Percentiles rank a stretch among this genome's conserved stretches.
phyloP scores from a whole-genome alignment of 2,888 invertebrate species.

The Parnassius apollo region DNA sequence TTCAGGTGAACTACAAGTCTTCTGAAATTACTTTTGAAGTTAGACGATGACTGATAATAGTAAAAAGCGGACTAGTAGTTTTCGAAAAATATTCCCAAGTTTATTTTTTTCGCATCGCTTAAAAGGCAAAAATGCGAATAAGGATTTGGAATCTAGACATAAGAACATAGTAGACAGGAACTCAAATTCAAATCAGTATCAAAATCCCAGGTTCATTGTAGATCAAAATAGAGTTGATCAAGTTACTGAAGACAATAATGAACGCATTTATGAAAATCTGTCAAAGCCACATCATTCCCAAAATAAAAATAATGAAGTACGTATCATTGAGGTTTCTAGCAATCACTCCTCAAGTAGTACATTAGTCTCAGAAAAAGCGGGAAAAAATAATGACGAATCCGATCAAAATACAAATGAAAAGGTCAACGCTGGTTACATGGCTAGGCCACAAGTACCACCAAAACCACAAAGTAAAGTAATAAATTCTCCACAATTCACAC shows the following conservation, averaged over 20 bases:
- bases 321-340: conserved; percentile 42
- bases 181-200: conserved; percentile 57
- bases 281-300: conserved; percentile 39
- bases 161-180: conserved; percentile 34
- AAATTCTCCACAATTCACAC: conserved; percentile 33
- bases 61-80: conserved; percentile 64
- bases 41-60: conserved; percentile 43
- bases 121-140: conserved; percentile 54
- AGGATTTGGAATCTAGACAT: conserved; percentile 37
- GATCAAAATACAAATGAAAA: conserved; percentile 35
- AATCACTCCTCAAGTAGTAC: conserved; percentile 68
- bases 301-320: conserved; percentile 32
- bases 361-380: conserved; percentile 62
- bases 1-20: conserved; percentile 32
- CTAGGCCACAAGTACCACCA: conserved; percentile 46
- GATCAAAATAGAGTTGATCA: conserved; percentile 43
- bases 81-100: conserved; percentile 64
- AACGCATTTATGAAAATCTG: conserved; percentile 71
- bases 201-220: conserved; percentile 51
- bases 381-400: conserved; percentile 34
- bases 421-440: conserved; percentile 42
- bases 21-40: not conserved
- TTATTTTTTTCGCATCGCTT: conserved; percentile 61
- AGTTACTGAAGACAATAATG: conserved; percentile 41
- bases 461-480: conserved; percentile 50